Conservation (phyloP, 2,888 invertebrate genomes). For the Alviniconcha strummeri region DNA sequence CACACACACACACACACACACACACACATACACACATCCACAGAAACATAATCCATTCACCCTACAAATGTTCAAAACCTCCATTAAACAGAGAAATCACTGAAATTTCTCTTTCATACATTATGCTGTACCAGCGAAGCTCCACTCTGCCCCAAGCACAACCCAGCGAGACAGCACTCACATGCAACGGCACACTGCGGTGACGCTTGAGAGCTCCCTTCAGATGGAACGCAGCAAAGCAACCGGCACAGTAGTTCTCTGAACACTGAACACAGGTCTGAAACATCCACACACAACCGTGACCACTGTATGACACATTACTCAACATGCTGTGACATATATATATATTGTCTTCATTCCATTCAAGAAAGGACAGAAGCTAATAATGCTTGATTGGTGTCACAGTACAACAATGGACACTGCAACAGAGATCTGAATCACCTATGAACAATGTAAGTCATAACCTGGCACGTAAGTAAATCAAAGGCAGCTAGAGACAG, state of each 20-base stretch:
- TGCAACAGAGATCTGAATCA: not conserved
- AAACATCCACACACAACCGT: slow-evolving; percentile 21
- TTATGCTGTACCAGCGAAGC: no score
- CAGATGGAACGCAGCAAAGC: slow-evolving; percentile 72
- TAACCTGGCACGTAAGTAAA: not conserved
- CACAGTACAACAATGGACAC: not conserved
- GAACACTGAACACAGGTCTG: slow-evolving; percentile 72
- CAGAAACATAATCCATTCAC: not conserved
- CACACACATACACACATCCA: not conserved
- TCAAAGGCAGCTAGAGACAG: not conserved
- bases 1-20: not conserved
- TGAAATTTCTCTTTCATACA: no score
- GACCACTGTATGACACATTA: not conserved
- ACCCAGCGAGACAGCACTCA: slow-evolving; percentile 44
- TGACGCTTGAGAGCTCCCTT: slow-evolving; percentile 73
- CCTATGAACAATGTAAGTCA: not conserved
- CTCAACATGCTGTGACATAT: not conserved
- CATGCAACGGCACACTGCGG: slow-evolving; percentile 69
- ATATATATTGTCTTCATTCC: no score
- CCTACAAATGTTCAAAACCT: no score
- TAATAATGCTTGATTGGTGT: no score
- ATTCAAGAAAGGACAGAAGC: no score
- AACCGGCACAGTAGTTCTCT: slow-evolving; percentile 72
- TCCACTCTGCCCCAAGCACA: no score
- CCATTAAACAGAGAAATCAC: no score